Evolutionary conservation across 2,888 invertebrate species (phyloP), one percentile per base, ranked within the genome.

Genomic region (Elmis aenea): DNA sequence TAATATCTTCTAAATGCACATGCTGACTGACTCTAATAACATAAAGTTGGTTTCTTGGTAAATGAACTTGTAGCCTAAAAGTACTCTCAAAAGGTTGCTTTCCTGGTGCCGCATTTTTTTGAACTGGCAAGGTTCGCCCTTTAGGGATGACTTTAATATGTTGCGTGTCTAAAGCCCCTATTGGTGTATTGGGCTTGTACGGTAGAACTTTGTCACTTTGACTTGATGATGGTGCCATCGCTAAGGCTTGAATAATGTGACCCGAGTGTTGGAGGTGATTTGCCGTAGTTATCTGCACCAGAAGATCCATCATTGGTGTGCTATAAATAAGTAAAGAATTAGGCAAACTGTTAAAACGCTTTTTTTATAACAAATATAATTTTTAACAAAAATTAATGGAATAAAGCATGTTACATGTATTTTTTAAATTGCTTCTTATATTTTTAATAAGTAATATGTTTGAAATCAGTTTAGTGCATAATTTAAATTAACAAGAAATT

Each of bases 1-100:
- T 73, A 31, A 89, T 76, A 44, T 85, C 81, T 23, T 76, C 75
- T 15, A 89, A 68, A 14, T 75, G 72, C 29, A 79, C 79, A 49
- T 79, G 75, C 8, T 83, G 81, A 47, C 82, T 83, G 42, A 87
- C 77, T 45, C 89, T 71, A 22, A 80, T 74, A 6, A 89, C 87
- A 66, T 80, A 84, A 37, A 88, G 73, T 67, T 89, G 88, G 61
- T 84, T 84, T 51, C 82, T 75, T 16, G 88, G 89, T 51, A 89
- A 70, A 59, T 85, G 80, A 18, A 89, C 84, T 64, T 67, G 66
- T 47, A 76, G 59, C 56, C 76, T 65, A 58, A 76, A 76, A 23
- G 76, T 76, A 45, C 73, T 73, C 67, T 80, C 79, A 57, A 80
- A 80, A 3, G 78, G 79, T 55, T 76, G 76, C 54, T 73, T 62